phyloP scores from a whole-genome alignment of 2,113 vertebrate genomes.

The Pachycephala philippinensis region DNA sequence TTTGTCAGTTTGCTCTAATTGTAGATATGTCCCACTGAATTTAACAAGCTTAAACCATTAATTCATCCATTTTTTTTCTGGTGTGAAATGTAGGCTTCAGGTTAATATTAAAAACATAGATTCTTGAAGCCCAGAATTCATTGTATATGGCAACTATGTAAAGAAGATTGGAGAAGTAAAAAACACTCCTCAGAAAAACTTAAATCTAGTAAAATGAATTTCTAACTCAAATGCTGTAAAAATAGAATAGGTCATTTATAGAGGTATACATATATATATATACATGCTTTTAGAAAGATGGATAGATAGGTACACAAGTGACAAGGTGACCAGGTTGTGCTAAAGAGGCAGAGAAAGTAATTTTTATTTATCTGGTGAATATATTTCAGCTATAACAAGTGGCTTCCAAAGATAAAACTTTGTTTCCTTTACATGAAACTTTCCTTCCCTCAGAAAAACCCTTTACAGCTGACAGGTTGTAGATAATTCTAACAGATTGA shows the following conservation, averaged over 20 bases:
- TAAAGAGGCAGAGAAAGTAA: not conserved
- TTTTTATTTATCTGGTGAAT: not conserved
- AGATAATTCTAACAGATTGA: not conserved
- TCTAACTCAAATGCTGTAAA: not conserved
- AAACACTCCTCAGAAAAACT: not conserved
- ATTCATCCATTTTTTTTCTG: not conserved
- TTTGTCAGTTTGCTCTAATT: not conserved
- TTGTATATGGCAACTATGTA: not conserved
- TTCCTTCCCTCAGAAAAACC: not conserved
- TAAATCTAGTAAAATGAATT: not conserved
- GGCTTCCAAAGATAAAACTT: not conserved
- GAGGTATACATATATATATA: not conserved
- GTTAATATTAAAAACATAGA: not conserved
- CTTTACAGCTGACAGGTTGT: not conserved
- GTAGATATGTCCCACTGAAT: not conserved
- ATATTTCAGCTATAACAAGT: not conserved
- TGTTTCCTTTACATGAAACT: not conserved
- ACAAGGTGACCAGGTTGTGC: not conserved
- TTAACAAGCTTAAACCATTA: not conserved
- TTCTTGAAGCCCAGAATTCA: not conserved
- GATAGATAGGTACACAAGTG: not conserved
- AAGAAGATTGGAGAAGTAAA: not conserved
- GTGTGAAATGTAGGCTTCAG: not conserved
- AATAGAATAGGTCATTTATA: not conserved
- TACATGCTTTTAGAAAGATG: not conserved